Evolutionary conservation across 2,113 vertebrate species (phyloP).

Genomic region (Chrysemys picta): DNA sequence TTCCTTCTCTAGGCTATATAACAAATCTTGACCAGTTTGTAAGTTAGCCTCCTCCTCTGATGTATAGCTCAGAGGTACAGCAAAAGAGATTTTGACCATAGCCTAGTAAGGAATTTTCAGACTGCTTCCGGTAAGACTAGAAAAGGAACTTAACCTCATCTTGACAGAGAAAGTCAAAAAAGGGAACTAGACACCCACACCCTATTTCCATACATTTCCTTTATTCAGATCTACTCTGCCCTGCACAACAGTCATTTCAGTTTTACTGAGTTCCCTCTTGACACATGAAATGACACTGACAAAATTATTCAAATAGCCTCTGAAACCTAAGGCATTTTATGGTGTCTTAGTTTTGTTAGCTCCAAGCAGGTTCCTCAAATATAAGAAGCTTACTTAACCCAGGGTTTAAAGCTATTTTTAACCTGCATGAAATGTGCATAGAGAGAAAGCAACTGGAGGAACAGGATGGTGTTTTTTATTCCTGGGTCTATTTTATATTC

Average conservation of each 20-base stretch:
- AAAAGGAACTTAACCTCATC: slow-evolving; percentile 15
- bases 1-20: background rate
- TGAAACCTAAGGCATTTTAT: background rate
- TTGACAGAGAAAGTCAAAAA: background rate
- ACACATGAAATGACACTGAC: background rate
- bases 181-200: slow-evolving; percentile 2
- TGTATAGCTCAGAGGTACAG: background rate
- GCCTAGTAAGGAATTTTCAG: background rate
- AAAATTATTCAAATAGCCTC: background rate
- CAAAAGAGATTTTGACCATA: background rate
- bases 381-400: slow-evolving; percentile 67
- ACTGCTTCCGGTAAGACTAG: background rate
- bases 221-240: background rate
- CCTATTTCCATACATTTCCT: background rate
- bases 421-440: background rate
- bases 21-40: background rate
- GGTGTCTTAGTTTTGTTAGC: slow-evolving; percentile 12
- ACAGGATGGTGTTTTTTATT: background rate
- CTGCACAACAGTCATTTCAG: background rate
- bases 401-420: slow-evolving; percentile 68
- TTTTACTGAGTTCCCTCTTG: background rate
- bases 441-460: background rate
- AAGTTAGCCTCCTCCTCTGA: background rate
- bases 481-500: background rate
- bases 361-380: slow-evolving; percentile 38